Base-by-base conservation (phyloP, 53 echinoderm and acorn worm genomes). In the Temnopleurus reevesii region DNA sequence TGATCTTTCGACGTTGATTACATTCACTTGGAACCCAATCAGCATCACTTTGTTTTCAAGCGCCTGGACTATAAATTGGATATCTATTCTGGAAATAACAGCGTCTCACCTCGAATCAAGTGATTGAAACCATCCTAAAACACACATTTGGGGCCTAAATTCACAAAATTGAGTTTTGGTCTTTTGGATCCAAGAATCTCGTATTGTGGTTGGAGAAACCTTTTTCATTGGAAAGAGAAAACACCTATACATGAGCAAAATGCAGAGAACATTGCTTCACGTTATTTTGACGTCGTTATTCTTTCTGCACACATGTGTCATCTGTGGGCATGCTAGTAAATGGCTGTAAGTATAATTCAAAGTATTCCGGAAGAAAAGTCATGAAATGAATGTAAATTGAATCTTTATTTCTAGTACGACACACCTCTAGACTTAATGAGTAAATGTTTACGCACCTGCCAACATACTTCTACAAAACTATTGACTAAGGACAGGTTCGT, bases 291-390 rank as follows among this genome's bases (percentile, higher is more conserved):
- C 41, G 44, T 45, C 43, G 7, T 44, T 91, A 12, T 71, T 90
- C 36, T 57, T 94, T 15, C 61, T 94, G 12, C 94, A 94, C 23
- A 90, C 90, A 0, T 94, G 92, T 55, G 87, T 94, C 30, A 46
- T 94, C 76, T 94, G 92, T 44, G 94, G 92, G 25, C 59, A 92
- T 24, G 94, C 94, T 0, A 92, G 92, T 59, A 92, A 90, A 92
- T 94, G 94, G 94, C 27, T 94, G 94, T 94, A 88, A 94, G 94
- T 94, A 92, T 59, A n/a, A n/a, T n/a, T n/a, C n/a, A n/a, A n/a
- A n/a, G n/a, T n/a, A n/a, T n/a, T n/a, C n/a, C n/a, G n/a, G n/a
- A n/a, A n/a, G n/a, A n/a, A n/a, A n/a, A n/a, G n/a, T n/a, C n/a
- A n/a, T n/a, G n/a, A n/a, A n/a, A n/a, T n/a, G n/a, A n/a, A n/a